Base-by-base conservation (phyloP, 1,140 invertebrate species). In the Apis florea region DNA sequence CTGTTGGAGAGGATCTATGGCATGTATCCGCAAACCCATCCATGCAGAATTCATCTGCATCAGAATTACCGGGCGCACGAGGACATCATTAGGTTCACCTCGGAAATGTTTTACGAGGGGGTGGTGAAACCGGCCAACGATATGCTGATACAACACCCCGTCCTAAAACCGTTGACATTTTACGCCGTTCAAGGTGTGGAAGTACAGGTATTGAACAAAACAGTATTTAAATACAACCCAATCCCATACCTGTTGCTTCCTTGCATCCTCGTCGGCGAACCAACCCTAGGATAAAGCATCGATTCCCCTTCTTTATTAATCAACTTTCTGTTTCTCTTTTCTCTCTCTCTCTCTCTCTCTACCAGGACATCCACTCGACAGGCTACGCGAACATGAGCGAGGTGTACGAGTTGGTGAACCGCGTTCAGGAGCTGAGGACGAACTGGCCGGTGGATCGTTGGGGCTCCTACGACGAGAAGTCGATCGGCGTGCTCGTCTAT, bases 21-120 rank as follows among this genome's bases (percentile, higher is more conserved):
- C 79, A 94, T 96, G 59, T 98, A 98, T 90, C 96, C 97, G 1
- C 92, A 94, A 2, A 94, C 95, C 59, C 97, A 96, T 90, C 95
- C 97, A 0, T 98, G 96, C 91, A 97, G 97, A 92, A 97, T 98
- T 59, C 94, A 97, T 82, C 93, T 98, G 0, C 96, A 96, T 89
- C 97, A 97, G 92, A 98, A 98, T 89, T 98, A 98, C 89, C 94
- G 97, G 59, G 97, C 97, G 0, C 97, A 98, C 91, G 95, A 96
- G 73, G 96, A 96, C 51, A 98, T 98, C 51, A 96, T 98, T 51
- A 94, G 95, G 84, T 96, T 97, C 88, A 97, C 97, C 2, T 97
- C 97, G 0, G 96, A 97, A 84, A 93, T 97, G 0, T 97, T 98
- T 90, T 98, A 98, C 91, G 96, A 97, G 70, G 96, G 96, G 79